These are phyloP conservation scores for Ashinkailepas kermadecensis DNA, from an alignment of 2,888 invertebrate species.

Conservation along the genomic window DNA sequence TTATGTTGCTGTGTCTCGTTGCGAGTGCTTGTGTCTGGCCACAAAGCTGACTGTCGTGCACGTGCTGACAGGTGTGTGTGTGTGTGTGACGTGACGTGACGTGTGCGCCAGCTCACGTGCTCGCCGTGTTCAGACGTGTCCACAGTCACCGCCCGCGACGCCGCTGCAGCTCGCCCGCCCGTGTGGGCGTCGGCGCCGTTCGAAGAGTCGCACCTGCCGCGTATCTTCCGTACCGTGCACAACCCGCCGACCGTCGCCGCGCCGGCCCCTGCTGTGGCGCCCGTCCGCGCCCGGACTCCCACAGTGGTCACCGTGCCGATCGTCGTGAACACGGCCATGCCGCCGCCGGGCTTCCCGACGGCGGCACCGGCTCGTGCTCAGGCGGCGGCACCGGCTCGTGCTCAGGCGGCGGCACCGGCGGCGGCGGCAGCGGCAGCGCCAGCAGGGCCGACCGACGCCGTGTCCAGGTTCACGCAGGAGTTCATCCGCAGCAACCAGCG, in stretches of 20 bases:
- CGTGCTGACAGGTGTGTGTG: too few species aligned
- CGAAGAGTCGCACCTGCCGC: neutral
- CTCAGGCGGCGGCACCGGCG: neutral
- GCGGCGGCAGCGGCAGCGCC: neutral
- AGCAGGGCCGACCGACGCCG: neutral
- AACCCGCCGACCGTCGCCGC: neutral
- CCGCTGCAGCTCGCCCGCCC: neutral
- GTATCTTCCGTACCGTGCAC: neutral
- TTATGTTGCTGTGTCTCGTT: neutral
- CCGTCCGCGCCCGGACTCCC: neutral
- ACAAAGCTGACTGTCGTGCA: neutral
- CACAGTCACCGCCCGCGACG: neutral
- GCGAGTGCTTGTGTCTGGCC: neutral
- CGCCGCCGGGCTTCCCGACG: neutral
- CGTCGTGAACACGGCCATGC: neutral
- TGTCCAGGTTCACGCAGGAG: constrained; percentile 8
- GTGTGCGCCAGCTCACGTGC: neutral
- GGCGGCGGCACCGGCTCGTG: neutral
- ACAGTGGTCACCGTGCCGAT: neutral
- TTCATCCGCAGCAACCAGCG: constrained; percentile 14
- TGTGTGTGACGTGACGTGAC: neutral
- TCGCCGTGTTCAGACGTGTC: neutral
- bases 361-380: neutral
- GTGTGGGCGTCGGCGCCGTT: constrained; percentile 2
- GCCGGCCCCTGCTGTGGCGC: neutral